These are phyloP conservation scores for Gymnothorax reevesii DNA, from an alignment of 2,797 vertebrate genomes.

Conservation along the genomic window DNA sequence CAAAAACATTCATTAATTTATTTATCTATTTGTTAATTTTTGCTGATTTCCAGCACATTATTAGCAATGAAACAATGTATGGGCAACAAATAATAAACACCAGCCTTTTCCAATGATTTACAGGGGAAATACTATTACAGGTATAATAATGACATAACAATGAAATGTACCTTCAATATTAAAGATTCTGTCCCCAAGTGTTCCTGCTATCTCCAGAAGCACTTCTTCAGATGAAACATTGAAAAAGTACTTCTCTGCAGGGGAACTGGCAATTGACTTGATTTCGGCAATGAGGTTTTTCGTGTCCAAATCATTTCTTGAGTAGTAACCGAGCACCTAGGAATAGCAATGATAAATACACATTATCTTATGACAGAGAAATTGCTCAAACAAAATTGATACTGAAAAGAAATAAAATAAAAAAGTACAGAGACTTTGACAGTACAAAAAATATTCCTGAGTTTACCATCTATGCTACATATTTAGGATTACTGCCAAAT, in stretches of 20 bases:
- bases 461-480: not conserved
- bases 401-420: not conserved
- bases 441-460: not conserved
- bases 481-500: not conserved
- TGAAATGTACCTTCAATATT: conserved; percentile 86
- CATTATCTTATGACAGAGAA: conserved; percentile 15
- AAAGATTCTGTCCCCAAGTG: conserved; percentile 91
- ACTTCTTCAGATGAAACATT: conserved; percentile 87
- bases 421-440: not conserved
- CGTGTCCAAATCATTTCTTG: conserved; percentile 74
- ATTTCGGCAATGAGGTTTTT: conserved; percentile 87
- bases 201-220: conserved; percentile 85
- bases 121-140: not conserved
- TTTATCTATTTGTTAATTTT: not conserved
- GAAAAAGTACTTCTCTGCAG: conserved; percentile 85
- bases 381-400: not conserved
- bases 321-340: conserved; percentile 79
- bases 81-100: not conserved
- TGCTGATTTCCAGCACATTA: too few relatives aligned
- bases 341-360: conserved; percentile 26
- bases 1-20: not conserved
- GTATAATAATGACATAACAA: not conserved
- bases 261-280: conserved; percentile 86
- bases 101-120: not conserved
- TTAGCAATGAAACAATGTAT: not conserved